Evolutionary conservation across 2,113 vertebrate genomes (phyloP).

Genomic region (Neolamprologus tretocephalus): DNA sequence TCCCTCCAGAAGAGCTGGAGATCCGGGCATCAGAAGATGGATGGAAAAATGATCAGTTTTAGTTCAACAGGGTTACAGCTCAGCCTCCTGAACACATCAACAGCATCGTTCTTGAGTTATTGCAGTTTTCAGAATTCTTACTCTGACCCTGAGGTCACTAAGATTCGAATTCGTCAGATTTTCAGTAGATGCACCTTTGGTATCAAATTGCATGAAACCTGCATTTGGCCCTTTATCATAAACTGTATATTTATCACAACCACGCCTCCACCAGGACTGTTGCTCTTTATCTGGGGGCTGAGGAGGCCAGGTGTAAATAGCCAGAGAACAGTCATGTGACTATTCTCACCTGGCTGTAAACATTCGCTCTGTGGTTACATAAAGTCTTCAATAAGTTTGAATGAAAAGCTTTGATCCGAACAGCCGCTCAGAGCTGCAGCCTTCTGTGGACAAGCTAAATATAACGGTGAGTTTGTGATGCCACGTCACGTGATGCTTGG

Average conservation of each 20-base stretch:
- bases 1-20: background rate
- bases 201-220: background rate
- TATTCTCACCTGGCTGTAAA: background rate
- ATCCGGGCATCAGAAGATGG: rapidly evolving
- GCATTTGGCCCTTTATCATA: background rate
- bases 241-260: background rate
- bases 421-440: background rate
- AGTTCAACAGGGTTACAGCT: rapidly evolving
- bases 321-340: background rate
- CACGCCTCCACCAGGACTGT: background rate
- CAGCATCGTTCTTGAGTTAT: rapidly evolving
- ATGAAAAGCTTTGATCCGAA: background rate
- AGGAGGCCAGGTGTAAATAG: background rate
- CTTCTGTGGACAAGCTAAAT: conserved; percentile 8
- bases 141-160: background rate
- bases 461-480: conserved; percentile 7
- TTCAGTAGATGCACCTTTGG: rapidly evolving
- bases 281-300: background rate
- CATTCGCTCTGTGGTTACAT: background rate
- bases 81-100: background rate
- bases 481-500: background rate
- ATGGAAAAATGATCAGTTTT: rapidly evolving
- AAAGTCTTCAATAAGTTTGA: background rate
- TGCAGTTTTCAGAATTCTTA: background rate
- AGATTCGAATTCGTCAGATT: background rate